Evolutionary conservation across 1,140 invertebrate species (phyloP), one percentile per base, ranked within the genome.

Genomic region (Liolophura sinensis): DNA sequence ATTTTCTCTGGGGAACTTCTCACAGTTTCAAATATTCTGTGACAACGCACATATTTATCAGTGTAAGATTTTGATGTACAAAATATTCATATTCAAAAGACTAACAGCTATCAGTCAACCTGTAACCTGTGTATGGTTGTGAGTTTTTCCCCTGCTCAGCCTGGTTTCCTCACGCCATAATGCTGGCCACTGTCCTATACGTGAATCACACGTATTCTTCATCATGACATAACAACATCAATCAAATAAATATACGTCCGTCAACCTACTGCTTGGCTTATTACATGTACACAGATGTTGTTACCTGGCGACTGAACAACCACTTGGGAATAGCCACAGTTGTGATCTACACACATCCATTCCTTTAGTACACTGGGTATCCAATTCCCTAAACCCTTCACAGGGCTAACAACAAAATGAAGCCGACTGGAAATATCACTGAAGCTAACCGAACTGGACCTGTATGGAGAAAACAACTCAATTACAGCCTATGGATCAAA

Each of bases 311-410:
- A 57, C 31, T 67, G 64, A 27, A 77, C 57, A 11, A 72, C 22
- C 50, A 73, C 71, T 61, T 78, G 76, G 62, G 74, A 67, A 14
- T 67, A 58, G 24, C 76, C 76, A 68, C 76, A 78, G 50, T 65
- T 63, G 64, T 78, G 76, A 60, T 78, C 76, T 20, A 72, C 68
- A 72, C 76, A 78, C 31, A 64, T 31, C 76, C 76, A 78, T 54
- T 78, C 70, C 24, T 70, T 66, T 12, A 76, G 58, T 25, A 71
- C 25, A 47, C 62, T 54, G 20, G 76, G 72, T 22, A 78, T 69
- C 74, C 74, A 78, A 64, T 74, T 74, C 16, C 72, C 74, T 50
- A 76, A 60, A 24, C 74, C 64, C 40, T 62, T 63, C 3, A 68
- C 47, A 15, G 74, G 67, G 27, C 54, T 49, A 16, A 71, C 55